These are phyloP conservation scores for Alca torda DNA, from an alignment of 2,797 vertebrate species.

Conservation along the genomic window DNA sequence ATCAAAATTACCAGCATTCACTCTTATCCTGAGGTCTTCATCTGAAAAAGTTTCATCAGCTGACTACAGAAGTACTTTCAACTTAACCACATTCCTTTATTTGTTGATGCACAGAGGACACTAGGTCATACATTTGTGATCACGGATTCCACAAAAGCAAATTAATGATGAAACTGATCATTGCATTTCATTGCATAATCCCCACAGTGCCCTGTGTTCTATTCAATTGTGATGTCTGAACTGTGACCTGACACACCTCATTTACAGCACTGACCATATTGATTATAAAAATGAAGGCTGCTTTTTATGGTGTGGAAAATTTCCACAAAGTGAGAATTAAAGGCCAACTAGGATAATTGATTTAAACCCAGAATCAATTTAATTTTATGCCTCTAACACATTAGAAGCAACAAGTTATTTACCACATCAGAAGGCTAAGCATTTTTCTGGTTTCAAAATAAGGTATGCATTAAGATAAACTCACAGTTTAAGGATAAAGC, in stretches of 20 bases:
- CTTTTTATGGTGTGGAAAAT: background rate
- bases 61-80: background rate
- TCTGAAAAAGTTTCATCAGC: background rate
- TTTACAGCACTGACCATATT: background rate
- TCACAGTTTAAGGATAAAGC: background rate
- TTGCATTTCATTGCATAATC: background rate
- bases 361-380: background rate
- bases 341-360: background rate
- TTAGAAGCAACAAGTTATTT: background rate
- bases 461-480: background rate
- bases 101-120: background rate
- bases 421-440: background rate
- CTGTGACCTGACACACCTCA: background rate
- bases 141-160: background rate
- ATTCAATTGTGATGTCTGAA: background rate
- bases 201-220: background rate
- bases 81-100: background rate
- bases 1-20: background rate
- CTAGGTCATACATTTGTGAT: background rate
- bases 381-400: background rate
- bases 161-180: background rate
- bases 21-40: background rate
- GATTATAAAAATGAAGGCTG: background rate
- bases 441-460: background rate
- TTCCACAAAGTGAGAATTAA: background rate